Evolutionary conservation across 2,113 vertebrate genomes (phyloP).

Genomic region (Corythaeola cristata): DNA sequence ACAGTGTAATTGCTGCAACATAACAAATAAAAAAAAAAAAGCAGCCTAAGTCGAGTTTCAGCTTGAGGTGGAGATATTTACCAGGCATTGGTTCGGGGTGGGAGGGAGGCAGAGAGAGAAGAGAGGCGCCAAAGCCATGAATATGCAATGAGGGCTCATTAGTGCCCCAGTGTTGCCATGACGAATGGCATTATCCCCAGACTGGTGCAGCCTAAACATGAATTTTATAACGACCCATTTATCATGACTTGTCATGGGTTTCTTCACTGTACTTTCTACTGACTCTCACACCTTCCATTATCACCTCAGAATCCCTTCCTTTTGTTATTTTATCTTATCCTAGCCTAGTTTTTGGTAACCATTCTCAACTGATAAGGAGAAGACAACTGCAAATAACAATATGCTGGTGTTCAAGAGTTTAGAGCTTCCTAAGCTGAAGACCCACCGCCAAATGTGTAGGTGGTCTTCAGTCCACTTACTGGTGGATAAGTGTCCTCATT

Average conservation of each 20-base stretch:
- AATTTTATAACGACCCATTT: conserved; percentile 88
- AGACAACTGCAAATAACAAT: background rate
- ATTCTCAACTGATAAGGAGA: background rate
- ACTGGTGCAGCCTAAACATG: conserved; percentile 85
- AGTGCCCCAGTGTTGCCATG: conserved; percentile 82
- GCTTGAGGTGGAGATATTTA: conserved; percentile 78
- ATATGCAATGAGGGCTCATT: conserved; percentile 88
- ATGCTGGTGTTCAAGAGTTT: background rate
- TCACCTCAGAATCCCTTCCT: conserved; percentile 17
- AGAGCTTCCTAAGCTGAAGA: conserved; percentile 1
- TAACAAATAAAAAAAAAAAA: conserved; percentile 84
- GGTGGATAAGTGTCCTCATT: background rate
- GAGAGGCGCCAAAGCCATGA: conserved; percentile 73
- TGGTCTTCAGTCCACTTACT: conserved; percentile 45
- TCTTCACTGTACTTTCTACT: conserved; percentile 70
- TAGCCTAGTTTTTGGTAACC: background rate
- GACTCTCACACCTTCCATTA: conserved; percentile 71
- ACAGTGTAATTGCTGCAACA: conserved; percentile 93
- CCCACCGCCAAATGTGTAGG: background rate
- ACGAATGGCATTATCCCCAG: conserved; percentile 84
- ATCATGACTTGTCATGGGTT: conserved; percentile 83
- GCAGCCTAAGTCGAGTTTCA: conserved; percentile 79
- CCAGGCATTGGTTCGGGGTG: conserved; percentile 71
- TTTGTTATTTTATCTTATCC: conserved; percentile 49
- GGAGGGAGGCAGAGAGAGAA: conserved; percentile 63